phyloP scores from a whole-genome alignment of 35 echinoderm and acorn worm genomes.

The Apostichopus californicus region DNA sequence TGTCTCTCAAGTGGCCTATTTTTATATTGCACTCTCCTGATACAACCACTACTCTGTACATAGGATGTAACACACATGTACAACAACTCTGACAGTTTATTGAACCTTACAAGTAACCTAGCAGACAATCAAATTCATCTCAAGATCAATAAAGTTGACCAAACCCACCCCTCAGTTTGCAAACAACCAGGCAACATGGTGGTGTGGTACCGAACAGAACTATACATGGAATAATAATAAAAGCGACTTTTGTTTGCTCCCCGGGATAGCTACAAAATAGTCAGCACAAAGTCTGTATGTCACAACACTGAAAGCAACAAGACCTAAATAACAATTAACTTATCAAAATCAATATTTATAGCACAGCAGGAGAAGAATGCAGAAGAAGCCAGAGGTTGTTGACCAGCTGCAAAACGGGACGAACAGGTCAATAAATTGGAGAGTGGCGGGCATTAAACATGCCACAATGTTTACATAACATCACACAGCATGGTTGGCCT shows the following conservation, averaged over 20 bases:
- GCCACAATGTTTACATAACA: constrained; percentile 2
- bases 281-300: no score
- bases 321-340: background rate
- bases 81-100: no score
- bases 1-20: no score
- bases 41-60: no score
- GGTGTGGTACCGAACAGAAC: background rate
- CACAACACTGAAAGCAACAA: background rate
- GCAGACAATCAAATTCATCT: no score
- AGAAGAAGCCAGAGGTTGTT: background rate
- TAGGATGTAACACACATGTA: no score
- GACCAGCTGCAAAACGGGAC: background rate
- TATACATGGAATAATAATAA: background rate
- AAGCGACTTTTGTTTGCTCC: no score
- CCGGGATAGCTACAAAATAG: no score
- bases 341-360: constrained; percentile 27
- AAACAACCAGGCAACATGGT: background rate
- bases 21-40: no score
- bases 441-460: constrained; percentile 10
- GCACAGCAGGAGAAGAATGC: background rate
- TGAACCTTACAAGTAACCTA: no score
- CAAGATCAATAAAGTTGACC: constrained; percentile 37
- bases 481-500: no score
- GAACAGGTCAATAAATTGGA: background rate
- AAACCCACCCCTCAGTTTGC: constrained; percentile 27